Conservation (phyloP, 2,797 vertebrate genomes). For the Pipistrellus pipistrellus region DNA sequence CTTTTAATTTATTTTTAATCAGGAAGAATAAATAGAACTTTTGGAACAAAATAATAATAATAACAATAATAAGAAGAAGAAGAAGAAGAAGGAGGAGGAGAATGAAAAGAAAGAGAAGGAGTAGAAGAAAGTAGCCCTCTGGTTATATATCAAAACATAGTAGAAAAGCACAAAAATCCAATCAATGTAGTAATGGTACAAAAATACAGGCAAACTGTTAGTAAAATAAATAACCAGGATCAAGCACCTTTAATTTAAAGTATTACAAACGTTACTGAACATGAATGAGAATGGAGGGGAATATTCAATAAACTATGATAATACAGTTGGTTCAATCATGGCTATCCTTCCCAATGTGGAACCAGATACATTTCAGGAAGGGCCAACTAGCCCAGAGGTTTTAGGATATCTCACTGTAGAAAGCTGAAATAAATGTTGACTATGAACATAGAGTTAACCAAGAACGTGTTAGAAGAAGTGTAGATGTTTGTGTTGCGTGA, state of each 20-base stretch:
- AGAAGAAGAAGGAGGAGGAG: not conserved
- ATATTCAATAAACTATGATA: not conserved
- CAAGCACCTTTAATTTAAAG: not conserved
- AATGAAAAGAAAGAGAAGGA: not conserved
- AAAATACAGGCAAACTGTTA: not conserved
- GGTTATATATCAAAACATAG: not conserved
- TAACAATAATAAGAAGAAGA: not conserved
- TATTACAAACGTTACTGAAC: not conserved
- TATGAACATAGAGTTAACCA: not conserved
- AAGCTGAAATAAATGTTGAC: not conserved
- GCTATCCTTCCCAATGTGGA: not conserved
- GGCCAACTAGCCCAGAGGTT: not conserved
- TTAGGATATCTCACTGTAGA: not conserved
- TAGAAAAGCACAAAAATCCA: not conserved
- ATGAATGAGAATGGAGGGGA: not conserved
- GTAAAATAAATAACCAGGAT: not conserved
- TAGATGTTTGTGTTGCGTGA: not conserved
- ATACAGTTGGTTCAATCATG: not conserved
- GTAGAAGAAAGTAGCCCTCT: not conserved
- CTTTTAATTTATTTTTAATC: not conserved
- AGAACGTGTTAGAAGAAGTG: not conserved
- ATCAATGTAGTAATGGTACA: not conserved
- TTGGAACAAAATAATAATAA: not conserved
- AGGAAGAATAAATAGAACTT: constrained; percentile 32
- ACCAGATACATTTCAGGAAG: not conserved